These are phyloP conservation scores for Gnathonemus longibarbis DNA, from an alignment of 2,113 vertebrate genomes.

Conservation along the genomic window DNA sequence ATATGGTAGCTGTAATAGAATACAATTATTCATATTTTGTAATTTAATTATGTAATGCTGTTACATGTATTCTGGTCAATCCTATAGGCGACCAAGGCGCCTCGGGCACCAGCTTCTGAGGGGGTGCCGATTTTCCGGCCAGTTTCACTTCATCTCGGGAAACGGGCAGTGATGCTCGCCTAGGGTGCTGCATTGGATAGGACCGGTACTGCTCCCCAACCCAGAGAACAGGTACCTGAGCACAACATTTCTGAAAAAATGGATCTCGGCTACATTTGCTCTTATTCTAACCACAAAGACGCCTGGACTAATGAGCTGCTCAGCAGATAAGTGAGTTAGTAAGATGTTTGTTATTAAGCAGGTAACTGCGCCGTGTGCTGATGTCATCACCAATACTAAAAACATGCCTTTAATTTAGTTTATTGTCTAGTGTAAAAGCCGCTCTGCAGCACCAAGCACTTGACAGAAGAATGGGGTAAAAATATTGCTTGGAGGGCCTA, in stretches of 20 bases:
- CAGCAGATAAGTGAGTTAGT: neutral
- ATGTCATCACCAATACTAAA: constrained; percentile 26
- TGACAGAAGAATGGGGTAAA: constrained; percentile 25
- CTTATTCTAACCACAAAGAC: neutral
- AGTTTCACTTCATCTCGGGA: neutral
- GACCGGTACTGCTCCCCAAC: neutral
- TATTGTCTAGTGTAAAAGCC: constrained; percentile 4
- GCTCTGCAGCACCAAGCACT: constrained; percentile 14
- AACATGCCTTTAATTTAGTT: constrained; percentile 37
- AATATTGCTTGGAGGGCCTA: constrained; percentile 20
- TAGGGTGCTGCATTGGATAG: neutral
- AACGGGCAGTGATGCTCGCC: neutral
- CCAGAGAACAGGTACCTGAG: neutral
- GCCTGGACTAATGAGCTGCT: neutral
- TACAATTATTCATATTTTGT: neutral
- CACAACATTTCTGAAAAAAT: neutral
- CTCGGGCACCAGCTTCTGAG: neutral
- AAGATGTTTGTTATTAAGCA: neutral
- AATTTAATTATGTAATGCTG: neutral
- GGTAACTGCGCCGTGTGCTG: constrained; percentile 18
- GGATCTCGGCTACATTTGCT: neutral
- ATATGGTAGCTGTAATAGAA: neutral
- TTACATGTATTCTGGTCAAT: neutral
- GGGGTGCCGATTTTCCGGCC: neutral
- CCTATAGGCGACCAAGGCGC: neutral